Conservation (phyloP, 2,888 invertebrate species). For the Sphaerophoria taeniata region DNA sequence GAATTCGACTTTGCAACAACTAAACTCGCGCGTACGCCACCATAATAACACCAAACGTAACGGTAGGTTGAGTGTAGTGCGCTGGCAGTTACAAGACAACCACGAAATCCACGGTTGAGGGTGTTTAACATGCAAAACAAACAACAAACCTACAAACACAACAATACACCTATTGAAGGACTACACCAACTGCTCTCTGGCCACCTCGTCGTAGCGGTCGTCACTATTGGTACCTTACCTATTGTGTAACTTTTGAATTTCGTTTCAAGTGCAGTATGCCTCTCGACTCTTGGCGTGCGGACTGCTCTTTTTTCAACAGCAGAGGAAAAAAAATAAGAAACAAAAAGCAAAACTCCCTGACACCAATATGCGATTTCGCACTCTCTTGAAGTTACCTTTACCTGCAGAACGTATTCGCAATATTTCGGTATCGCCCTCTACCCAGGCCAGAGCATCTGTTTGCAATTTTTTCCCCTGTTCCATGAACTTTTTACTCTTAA, state of each 20-base stretch:
- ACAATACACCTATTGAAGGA: constrained; percentile 13
- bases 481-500: constrained; percentile 67
- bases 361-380: constrained; percentile 70
- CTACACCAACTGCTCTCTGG: constrained; percentile 13
- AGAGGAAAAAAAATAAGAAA: neutral
- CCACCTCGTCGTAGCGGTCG: constrained; percentile 5
- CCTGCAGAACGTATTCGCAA: constrained; percentile 1
- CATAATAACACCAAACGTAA: neutral
- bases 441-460: constrained; percentile 62
- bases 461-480: constrained; percentile 38
- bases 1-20: neutral
- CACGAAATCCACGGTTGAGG: constrained; percentile 48
- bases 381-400: constrained; percentile 41
- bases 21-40: neutral
- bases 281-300: constrained; percentile 27
- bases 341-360: constrained; percentile 60
- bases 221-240: neutral
- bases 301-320: constrained; percentile 1
- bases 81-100: constrained; percentile 33
- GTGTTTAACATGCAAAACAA: constrained; percentile 53
- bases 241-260: constrained; percentile 38
- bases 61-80: neutral
- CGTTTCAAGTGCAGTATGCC: constrained; percentile 55
- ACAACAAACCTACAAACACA: constrained; percentile 37
- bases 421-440: constrained; percentile 51